Evolutionary conservation across 2,888 invertebrate species (phyloP).

Genomic region (Spisula subtruncata): DNA sequence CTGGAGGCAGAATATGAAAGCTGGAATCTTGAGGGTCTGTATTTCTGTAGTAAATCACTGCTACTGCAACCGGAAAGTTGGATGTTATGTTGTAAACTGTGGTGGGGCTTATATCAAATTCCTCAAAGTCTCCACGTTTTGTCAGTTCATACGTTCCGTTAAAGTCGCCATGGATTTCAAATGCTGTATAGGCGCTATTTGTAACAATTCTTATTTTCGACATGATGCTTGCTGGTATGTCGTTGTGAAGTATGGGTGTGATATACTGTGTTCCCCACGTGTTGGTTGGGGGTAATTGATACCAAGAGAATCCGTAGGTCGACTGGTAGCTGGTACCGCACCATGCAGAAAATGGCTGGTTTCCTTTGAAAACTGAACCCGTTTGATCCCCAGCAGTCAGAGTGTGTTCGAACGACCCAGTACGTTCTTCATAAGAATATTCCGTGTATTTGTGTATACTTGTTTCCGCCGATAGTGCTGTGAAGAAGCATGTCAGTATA

Average conservation of each 20-base stretch:
- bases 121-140: conserved; percentile 50
- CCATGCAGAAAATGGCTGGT: conserved; percentile 50
- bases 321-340: conserved; percentile 38
- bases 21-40: neutral
- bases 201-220: conserved; percentile 42
- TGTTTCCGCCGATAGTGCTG: neutral
- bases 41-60: conserved; percentile 16
- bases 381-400: conserved; percentile 17
- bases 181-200: conserved; percentile 49
- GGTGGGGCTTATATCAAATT: conserved; percentile 24
- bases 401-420: neutral
- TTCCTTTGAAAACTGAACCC: conserved; percentile 45
- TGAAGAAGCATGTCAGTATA: neutral
- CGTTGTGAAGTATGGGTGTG: conserved; percentile 23
- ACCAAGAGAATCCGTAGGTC: conserved; percentile 39
- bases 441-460: neutral
- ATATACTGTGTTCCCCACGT: conserved; percentile 54
- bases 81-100: conserved; percentile 33
- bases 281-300: conserved; percentile 48
- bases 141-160: conserved; percentile 30
- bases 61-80: conserved; percentile 42
- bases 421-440: neutral
- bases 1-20: conserved; percentile 38
- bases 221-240: neutral
- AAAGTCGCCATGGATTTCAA: conserved; percentile 42